Evolutionary conservation across 2,888 invertebrate species (phyloP), one percentile per base, ranked within the genome.

Genomic region (Xestoiulus laeticollis): DNA sequence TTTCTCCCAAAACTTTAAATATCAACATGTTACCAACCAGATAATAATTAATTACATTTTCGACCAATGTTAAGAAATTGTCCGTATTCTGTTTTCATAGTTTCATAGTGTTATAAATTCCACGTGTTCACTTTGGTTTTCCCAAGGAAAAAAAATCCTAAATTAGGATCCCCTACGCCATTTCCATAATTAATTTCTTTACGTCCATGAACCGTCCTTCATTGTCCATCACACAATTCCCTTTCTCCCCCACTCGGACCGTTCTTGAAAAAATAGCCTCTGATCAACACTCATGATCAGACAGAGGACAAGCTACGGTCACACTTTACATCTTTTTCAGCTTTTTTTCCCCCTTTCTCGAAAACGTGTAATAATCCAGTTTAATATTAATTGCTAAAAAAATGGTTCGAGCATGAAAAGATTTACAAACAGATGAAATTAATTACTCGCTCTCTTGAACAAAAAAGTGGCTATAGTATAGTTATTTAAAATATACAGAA

Each of bases 171-270:
- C n/a, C 68, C 22, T n/a, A 68, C 68, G 12, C 26, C 68, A 26
- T 68, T 19, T 26, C 68, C 53, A 53, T 53, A 53, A 53, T 5
- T 53, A 5, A 53, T 53, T 53, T 53, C 19, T n/a, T 19, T 26
- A 26, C 68, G 68, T 68, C 68, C 68, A 68, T 68, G 68, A 68
- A 68, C 68, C 68, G 68, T 26, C 68, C 68, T 68, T 68, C 26
- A 22, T 22, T 68, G 68, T 68, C 68, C 68, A 68, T 68, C 68
- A 68, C 26, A 68, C n/a, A 68, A n/a, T n/a, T 59, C 68, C 68
- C 68, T 26, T 68, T 68, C 68, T 68, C 68, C 68, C 68, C 68
- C 68, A 68, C 68, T 16, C 5, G 26, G 26, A 26, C 26, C 68
- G 26, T 68, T 68, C 68, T 68, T 68, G 68, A 68, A 68, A 68